Conservation (phyloP, 2,888 invertebrate genomes). For the Ochlodes sylvanus region DNA sequence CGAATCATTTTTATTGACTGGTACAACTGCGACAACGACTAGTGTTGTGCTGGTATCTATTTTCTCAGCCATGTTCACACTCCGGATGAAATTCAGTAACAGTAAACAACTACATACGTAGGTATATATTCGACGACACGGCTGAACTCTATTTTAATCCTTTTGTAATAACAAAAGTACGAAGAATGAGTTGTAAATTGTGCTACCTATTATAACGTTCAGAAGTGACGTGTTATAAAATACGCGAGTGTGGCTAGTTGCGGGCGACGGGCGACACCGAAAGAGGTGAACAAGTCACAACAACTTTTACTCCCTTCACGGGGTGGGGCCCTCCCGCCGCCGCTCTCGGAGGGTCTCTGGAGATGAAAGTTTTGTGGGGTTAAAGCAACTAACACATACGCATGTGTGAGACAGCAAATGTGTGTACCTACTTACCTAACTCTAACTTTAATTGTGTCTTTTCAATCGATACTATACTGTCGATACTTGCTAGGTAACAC, state of each 20-base stretch:
- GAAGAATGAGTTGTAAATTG: too few species aligned
- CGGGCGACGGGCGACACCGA: conserved; percentile 84
- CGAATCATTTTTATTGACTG: too few species aligned
- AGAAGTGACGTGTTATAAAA: conserved; percentile 54
- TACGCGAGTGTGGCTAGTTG: conserved; percentile 64
- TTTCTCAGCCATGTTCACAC: too few species aligned
- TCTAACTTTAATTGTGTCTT: conserved; percentile 84
- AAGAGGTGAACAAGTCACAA: conserved; percentile 85
- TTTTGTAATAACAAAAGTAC: too few species aligned
- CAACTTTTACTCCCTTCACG: conserved; percentile 82
- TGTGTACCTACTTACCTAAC: conserved; percentile 80
- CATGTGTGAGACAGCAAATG: conserved; percentile 78
- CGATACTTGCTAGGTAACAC: conserved; percentile 70
- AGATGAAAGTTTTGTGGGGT: conserved; percentile 84
- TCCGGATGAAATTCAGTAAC: too few species aligned
- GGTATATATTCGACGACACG: too few species aligned
- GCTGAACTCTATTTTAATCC: too few species aligned
- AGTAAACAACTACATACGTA: too few species aligned
- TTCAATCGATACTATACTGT: conserved; percentile 74
- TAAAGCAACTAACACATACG: conserved; percentile 75
- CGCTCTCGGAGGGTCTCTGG: conserved; percentile 69
- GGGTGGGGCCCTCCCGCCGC: conserved; percentile 67
- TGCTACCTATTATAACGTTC: background rate
- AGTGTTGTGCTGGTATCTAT: too few species aligned
- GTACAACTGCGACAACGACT: too few species aligned